Percentiles rank a stretch among this genome's conserved stretches.
phyloP scores from a whole-genome alignment of 2,797 vertebrate genomes.

The Enteromius trimaculatus region DNA sequence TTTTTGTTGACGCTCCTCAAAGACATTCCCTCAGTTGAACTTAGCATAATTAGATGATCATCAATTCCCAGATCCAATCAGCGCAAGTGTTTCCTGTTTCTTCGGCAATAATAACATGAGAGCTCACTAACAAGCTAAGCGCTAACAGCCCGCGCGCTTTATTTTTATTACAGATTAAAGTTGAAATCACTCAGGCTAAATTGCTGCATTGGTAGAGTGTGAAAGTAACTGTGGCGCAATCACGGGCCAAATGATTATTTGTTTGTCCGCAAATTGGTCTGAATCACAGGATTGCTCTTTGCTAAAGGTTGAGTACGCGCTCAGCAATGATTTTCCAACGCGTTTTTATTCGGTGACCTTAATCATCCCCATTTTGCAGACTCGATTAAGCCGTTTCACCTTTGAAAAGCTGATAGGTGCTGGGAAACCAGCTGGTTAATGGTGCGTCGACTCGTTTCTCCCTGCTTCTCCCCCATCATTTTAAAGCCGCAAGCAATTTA shows the following conservation, averaged over 20 bases:
- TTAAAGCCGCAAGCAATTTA: background rate
- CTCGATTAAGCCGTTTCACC: constrained; percentile 34
- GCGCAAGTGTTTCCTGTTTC: constrained; percentile 76
- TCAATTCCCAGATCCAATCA: constrained; percentile 80
- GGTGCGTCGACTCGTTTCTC: constrained; percentile 6
- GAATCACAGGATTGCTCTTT: constrained; percentile 18
- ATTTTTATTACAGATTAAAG: constrained; percentile 43
- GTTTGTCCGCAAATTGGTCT: constrained; percentile 21
- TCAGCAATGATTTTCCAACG: background rate
- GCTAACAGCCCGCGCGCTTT: constrained; percentile 31
- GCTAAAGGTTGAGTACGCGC: constrained; percentile 15
- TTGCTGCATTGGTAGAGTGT: background rate
- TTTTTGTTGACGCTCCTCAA: constrained; percentile 55
- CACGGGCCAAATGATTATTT: background rate
- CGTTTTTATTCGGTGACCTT: constrained; percentile 30
- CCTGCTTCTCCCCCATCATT: background rate
- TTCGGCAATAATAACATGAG: constrained; percentile 74
- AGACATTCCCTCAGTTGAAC: constrained; percentile 77
- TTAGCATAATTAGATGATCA: constrained; percentile 78
- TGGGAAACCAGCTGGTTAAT: constrained; percentile 31
- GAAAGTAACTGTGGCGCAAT: constrained; percentile 3
- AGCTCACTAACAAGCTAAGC: constrained; percentile 43
- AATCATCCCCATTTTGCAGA: constrained; percentile 34
- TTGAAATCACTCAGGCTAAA: constrained; percentile 28
- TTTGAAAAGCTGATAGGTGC: constrained; percentile 24